Evolutionary conservation across 2,797 vertebrate genomes (phyloP), one percentile per base, ranked within the genome.

Genomic region (Typhlichthys eigenmanni): DNA sequence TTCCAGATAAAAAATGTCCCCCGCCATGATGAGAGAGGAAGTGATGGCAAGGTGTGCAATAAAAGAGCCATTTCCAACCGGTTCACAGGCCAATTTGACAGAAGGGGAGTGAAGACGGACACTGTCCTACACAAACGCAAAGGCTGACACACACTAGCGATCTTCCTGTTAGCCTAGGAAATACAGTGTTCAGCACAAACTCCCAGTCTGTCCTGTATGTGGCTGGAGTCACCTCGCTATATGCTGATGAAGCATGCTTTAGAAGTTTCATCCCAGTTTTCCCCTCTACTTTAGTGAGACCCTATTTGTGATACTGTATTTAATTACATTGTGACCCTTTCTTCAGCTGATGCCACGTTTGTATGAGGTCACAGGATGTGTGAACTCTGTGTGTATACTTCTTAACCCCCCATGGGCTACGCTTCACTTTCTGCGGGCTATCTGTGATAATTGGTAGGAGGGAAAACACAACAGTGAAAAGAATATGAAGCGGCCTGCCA

Each of bases 1-100:
- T 85, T 80, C 75, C 53, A 76, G 85, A 86, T 90, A 88, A 91
- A 85, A 84, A 84, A 91, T 87, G 74, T 80, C 71, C 60, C 24
- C 1, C 29, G 80, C 76, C 80, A 84, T 88, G 85, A 88, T 88
- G 84, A 87, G 82, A 86, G 81, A 69, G 72, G 79, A 84, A 85
- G 85, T 89, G 85, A 87, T 86, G 81, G 83, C 82, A 68, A 82
- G 75, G 78, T 76, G 78, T 84, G 74, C 85, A 87, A 84, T 89
- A 86, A 90, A 89, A 88, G 82, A 84, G 79, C 84, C 75, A 85
- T 89, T 89, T 88, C 81, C 87, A 82, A 80, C 84, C 46, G 73
- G 79, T 84, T 87, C 85, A 49, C 47, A 78, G 84, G 82, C 79
- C 85, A 88, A 87, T 89, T 85, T 88, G 85, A 87, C 69, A 68